Percentiles rank a stretch among this genome's conserved stretches.
phyloP scores from a whole-genome alignment of 2,888 invertebrate genomes.

The Andricus quercusramuli region DNA sequence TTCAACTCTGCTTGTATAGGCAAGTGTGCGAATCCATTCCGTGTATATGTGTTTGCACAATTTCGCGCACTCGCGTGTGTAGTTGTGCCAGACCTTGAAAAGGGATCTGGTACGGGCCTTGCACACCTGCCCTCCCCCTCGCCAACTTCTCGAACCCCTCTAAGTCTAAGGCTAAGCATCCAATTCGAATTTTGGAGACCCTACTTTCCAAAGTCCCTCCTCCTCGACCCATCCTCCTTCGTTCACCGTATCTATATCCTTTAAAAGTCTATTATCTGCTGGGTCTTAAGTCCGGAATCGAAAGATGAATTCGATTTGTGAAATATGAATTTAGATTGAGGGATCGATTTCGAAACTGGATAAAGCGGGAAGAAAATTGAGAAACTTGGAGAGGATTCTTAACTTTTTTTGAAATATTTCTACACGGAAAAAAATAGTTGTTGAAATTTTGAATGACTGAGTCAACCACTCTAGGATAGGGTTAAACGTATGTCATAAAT shows the following conservation, averaged over 20 bases:
- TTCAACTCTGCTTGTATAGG: slow-evolving; percentile 17
- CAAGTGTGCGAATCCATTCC: slow-evolving; percentile 13
- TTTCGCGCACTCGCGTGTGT: slow-evolving; percentile 42
- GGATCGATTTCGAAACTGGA: background rate
- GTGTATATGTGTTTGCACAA: slow-evolving; percentile 14
- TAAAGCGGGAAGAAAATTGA: background rate
- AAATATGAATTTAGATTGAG: background rate
- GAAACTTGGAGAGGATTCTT: background rate
- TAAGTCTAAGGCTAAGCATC: slow-evolving; percentile 33
- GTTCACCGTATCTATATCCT: background rate
- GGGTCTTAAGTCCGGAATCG: background rate
- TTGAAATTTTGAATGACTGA: no score
- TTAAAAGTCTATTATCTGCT: slow-evolving; percentile 30
- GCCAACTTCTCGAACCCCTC: slow-evolving; percentile 44
- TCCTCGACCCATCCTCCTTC: slow-evolving; percentile 22
- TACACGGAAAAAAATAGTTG: no score
- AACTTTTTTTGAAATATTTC: background rate
- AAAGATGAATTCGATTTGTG: slow-evolving; percentile 5
- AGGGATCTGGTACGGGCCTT: slow-evolving; percentile 53
- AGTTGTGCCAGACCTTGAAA: slow-evolving; percentile 45
- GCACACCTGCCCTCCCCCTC: slow-evolving; percentile 64
- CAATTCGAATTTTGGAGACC: slow-evolving; percentile 16
- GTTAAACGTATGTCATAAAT: no score
- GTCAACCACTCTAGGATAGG: no score
- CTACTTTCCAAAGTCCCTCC: slow-evolving; percentile 8